These are phyloP conservation scores for Menura novaehollandiae DNA, from an alignment of 2,113 vertebrate species.

Conservation along the genomic window DNA sequence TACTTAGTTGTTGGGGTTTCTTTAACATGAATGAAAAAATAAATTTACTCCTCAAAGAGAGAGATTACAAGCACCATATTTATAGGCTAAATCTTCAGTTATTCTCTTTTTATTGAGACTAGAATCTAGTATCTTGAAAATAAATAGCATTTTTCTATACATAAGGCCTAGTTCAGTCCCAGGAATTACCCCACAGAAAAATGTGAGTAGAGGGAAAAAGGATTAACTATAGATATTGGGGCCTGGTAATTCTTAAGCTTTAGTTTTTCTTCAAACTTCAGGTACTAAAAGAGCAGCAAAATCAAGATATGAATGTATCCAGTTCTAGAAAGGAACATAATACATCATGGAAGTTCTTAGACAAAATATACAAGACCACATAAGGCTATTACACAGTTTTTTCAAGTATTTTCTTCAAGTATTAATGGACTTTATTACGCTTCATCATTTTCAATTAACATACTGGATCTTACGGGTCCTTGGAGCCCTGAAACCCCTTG, in stretches of 20 bases:
- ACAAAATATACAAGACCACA: background rate
- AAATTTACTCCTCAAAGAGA: background rate
- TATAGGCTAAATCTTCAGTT: background rate
- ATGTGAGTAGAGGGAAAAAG: background rate
- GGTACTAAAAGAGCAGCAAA: background rate
- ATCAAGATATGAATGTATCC: background rate
- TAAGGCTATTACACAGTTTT: background rate
- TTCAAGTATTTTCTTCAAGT: background rate
- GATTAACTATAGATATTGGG: background rate
- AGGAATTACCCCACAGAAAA: background rate
- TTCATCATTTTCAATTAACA: background rate
- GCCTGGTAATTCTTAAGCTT: background rate
- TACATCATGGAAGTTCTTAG: background rate
- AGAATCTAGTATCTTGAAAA: background rate
- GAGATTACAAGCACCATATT: background rate
- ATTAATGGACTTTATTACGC: background rate
- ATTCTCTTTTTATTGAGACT: background rate
- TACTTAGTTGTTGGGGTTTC: background rate
- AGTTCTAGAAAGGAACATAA: background rate
- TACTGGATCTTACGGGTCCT: accelerated
- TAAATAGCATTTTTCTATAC: background rate
- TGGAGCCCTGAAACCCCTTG: background rate
- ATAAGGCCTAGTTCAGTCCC: background rate
- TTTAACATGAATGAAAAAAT: background rate
- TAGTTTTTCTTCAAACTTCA: background rate